A percentile compares a stretch with the other conserved stretches of the same genome.
phyloP scores from a whole-genome alignment of 2,113 vertebrate species.

The Grus americana region DNA sequence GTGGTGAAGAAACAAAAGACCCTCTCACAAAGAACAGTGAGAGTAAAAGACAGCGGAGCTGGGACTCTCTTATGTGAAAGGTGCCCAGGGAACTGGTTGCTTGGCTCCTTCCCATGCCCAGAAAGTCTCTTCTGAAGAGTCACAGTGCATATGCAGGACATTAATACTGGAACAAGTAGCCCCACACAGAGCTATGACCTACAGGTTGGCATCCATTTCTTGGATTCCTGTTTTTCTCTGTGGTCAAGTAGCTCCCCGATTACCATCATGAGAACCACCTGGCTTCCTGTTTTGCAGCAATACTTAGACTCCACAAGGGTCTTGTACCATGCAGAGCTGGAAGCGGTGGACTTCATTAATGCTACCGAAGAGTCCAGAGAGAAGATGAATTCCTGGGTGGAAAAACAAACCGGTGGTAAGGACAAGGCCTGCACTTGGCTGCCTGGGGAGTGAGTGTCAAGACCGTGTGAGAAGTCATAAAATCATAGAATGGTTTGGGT shows the following conservation, averaged over 20 bases:
- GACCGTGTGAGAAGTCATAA: not conserved
- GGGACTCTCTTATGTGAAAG: not conserved
- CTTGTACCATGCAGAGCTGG: conserved; percentile 80
- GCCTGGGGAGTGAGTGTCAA: not conserved
- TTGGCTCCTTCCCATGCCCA: not conserved
- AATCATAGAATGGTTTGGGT: too few species aligned
- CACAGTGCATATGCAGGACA: not conserved
- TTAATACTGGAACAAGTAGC: not conserved
- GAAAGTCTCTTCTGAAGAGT: not conserved
- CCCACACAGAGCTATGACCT: not conserved
- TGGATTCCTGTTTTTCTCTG: not conserved
- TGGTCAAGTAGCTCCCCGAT: not conserved
- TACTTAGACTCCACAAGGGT: conserved; percentile 77
- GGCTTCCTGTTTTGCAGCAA: conserved; percentile 50
- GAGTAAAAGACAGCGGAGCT: not conserved
- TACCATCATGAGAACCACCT: not conserved
- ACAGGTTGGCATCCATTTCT: not conserved
- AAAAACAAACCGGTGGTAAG: conserved; percentile 81
- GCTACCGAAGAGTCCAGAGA: conserved; percentile 74
- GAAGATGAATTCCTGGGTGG: conserved; percentile 86
- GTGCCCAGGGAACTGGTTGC: not conserved
- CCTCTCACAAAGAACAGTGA: not conserved
- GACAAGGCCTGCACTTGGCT: not conserved
- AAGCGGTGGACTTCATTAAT: conserved; percentile 78
- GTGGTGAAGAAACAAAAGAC: not conserved